Evolutionary conservation across 2,888 invertebrate species (phyloP).

Genomic region (Polyommatus iphigenia): DNA sequence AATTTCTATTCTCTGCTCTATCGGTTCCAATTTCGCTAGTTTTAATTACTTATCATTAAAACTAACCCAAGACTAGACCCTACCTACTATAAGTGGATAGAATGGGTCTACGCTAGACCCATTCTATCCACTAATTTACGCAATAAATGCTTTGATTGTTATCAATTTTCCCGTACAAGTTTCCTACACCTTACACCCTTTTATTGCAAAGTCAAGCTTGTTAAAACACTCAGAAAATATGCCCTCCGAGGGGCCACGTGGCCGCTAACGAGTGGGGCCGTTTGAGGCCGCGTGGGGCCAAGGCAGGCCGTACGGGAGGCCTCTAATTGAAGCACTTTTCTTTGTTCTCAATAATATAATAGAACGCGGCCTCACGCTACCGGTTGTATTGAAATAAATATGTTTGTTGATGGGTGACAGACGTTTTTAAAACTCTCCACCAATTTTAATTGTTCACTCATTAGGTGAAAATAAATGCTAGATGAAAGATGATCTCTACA

Average conservation of each 20-base stretch:
- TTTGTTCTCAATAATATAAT: slow-evolving; percentile 26
- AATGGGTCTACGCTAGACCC: no score
- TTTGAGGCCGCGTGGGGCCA: neutral
- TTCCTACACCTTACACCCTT: neutral
- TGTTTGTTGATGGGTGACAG: slow-evolving; percentile 8
- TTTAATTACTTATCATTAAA: no score
- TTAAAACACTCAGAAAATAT: slow-evolving; percentile 21
- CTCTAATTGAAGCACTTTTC: slow-evolving; percentile 23
- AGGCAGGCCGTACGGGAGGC: neutral
- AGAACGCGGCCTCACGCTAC: neutral
- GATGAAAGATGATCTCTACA: no score
- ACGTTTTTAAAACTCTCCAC: neutral
- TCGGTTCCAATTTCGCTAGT: no score
- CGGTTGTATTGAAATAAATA: slow-evolving; percentile 20
- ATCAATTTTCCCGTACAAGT: neutral
- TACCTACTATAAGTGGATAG: no score
- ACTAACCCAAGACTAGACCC: no score
- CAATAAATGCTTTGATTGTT: neutral
- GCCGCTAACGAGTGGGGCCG: neutral
- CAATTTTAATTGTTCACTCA: neutral
- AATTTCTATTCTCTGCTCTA: no score
- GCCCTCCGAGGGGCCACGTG: slow-evolving; percentile 4
- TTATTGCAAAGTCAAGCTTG: slow-evolving; percentile 26
- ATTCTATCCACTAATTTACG: neutral
- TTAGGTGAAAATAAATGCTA: neutral